A percentile compares a stretch with the other conserved stretches of the same genome.
Conservation (phyloP, 30 jellyfish, hydroid and myxozoan species). For the Aurelia aurita region DNA sequence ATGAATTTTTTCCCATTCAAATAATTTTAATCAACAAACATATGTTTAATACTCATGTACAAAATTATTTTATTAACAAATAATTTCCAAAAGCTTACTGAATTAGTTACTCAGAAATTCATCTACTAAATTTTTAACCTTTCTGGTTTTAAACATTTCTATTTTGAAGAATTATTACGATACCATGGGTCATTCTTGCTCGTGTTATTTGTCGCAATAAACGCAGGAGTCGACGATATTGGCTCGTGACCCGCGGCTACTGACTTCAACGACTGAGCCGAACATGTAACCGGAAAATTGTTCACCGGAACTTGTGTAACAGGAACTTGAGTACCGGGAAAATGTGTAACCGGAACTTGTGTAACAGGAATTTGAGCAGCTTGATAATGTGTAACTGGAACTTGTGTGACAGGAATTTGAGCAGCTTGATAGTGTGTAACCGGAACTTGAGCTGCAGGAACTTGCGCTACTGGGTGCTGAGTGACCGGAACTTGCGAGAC, state of each 20-base stretch:
- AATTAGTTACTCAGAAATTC: constrained; percentile 31
- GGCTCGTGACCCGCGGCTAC: constrained; percentile 52
- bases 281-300: constrained; percentile 65
- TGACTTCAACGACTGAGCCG: constrained; percentile 55
- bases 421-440: background rate
- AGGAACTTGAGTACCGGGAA: constrained; percentile 25
- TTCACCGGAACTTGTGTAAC: constrained; percentile 58
- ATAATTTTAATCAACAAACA: constrained; percentile 6
- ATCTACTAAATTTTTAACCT: constrained; percentile 54
- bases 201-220: constrained; percentile 12
- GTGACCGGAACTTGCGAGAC: background rate
- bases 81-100: constrained; percentile 58
- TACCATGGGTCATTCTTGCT: constrained; percentile 42
- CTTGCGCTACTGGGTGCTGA: background rate
- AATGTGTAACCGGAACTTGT: constrained; percentile 32
- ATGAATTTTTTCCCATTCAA: background rate
- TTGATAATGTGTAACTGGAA: background rate
- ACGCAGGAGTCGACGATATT: constrained; percentile 36
- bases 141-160: constrained; percentile 31
- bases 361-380: constrained; percentile 1
- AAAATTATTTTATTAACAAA: constrained; percentile 71
- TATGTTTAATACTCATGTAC: constrained; percentile 36
- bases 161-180: constrained; percentile 19
- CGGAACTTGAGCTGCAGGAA: constrained; percentile 1
- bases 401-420: background rate